Evolutionary conservation across 2,113 vertebrate genomes (phyloP).

Genomic region (Euleptes europaea): DNA sequence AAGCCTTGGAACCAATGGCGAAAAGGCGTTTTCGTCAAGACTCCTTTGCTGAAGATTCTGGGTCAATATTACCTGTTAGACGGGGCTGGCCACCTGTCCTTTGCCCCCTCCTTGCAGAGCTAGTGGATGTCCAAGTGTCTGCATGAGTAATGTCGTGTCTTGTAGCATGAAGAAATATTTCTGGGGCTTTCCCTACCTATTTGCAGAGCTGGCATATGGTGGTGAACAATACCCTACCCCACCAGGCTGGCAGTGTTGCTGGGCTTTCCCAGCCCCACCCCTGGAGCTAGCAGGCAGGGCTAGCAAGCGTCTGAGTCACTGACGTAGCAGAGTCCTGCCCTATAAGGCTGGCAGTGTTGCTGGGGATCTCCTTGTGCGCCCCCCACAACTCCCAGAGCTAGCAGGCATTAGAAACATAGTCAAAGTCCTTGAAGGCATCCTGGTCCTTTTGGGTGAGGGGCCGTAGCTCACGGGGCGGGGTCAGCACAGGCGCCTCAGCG

Average conservation of each 20-base stretch:
- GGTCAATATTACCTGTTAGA: neutral
- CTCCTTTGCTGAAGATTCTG: neutral
- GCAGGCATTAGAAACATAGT: constrained; percentile 89
- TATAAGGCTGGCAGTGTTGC: neutral
- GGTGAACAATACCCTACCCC: constrained; percentile 4
- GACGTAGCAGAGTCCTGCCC: neutral
- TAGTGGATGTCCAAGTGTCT: neutral
- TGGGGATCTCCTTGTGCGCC: neutral
- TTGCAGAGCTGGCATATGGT: neutral
- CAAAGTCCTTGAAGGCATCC: constrained; percentile 95
- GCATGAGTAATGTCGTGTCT: neutral
- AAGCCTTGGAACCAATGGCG: neutral
- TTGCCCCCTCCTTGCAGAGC: neutral
- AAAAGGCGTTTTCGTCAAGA: neutral
- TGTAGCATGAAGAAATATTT: constrained; percentile 1
- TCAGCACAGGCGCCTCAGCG: constrained; percentile 94
- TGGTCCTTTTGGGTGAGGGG: constrained; percentile 90
- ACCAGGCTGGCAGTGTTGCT: constrained; percentile 10
- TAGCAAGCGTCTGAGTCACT: constrained; percentile 19
- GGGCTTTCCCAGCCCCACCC: constrained; percentile 1
- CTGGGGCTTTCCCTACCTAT: neutral
- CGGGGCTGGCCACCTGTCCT: neutral
- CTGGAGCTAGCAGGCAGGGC: constrained; percentile 13
- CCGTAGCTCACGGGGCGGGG: constrained; percentile 93
- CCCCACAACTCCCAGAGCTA: constrained; percentile 12